phyloP scores from a whole-genome alignment of 2,797 vertebrate genomes.

The Streptopelia turtur region DNA sequence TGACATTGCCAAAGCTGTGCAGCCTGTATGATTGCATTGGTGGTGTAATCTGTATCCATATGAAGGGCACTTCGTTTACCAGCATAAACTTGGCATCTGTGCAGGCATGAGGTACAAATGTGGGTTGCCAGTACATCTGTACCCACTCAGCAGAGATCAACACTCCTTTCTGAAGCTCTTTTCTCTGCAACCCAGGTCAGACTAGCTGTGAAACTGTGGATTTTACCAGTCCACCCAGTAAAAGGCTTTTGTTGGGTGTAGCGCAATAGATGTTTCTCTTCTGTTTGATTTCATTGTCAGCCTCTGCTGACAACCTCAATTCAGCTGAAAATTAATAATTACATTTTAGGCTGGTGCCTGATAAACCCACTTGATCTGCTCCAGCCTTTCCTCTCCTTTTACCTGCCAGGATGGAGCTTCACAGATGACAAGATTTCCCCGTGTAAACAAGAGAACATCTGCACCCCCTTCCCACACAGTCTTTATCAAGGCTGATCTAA shows the following conservation, averaged over 20 bases:
- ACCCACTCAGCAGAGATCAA: background rate
- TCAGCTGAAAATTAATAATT: constrained; percentile 20
- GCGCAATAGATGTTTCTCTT: background rate
- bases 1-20: background rate
- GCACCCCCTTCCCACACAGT: background rate
- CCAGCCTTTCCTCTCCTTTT: background rate
- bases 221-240: background rate
- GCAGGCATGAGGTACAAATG: background rate
- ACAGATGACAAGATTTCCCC: background rate
- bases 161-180: background rate
- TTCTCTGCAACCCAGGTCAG: background rate
- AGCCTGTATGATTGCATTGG: background rate
- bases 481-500: constrained; percentile 39
- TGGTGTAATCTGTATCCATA: background rate
- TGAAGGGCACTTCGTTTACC: background rate
- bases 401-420: background rate
- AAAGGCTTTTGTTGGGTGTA: background rate
- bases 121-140: background rate
- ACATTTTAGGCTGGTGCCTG: background rate
- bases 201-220: background rate
- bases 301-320: background rate
- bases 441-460: background rate
- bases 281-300: background rate
- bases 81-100: background rate
- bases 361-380: background rate